Evolutionary conservation across 2,113 vertebrate genomes (phyloP), one percentile per base, ranked within the genome.

Genomic region (Chaenocephalus aceratus): DNA sequence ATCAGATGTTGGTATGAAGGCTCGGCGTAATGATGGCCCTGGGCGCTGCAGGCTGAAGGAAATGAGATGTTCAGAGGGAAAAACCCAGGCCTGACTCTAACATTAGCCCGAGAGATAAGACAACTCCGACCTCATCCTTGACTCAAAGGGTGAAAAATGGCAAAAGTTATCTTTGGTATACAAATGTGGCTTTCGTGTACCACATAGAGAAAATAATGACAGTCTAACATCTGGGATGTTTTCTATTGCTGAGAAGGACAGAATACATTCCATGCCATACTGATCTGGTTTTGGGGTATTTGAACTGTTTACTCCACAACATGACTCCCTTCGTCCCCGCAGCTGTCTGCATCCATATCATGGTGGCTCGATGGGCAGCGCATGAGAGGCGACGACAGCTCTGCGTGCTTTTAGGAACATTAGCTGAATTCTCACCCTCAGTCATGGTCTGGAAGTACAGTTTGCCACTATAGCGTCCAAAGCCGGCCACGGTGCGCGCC

Each of bases 381-480:
- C 72, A 68, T 78, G 83, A 74, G 71, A 82, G 88, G 73, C 78
- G 88, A 87, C 87, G 72, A 87, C 75, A 80, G 60, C 75, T 18
- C 36, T 79, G 49, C 75, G 80, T 86, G 84, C 79, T 83, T 26
- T 59, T 49, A 36, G 52, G 79, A 75, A 64, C 67, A 48, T 65
- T 61, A 77, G 46, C 52, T 62, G 10, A 84, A 75, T 88, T 83
- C 96, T 96, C 90, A 99, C 98, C 98, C 95, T 99, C 98, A 0
- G 98, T 99, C 98, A 99, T 99, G 93, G 98, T 99, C 95, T 99
- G 98, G 95, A 99, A 99, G 89, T 99, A 99, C 95, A 99, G 98
- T 94, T 99, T 99, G 75, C 98, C 98, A 0, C 98, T 99, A 92
- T 97, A 98, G 79, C 97, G 97, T 89, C 98, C 98, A 0, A 98